These are phyloP conservation scores for Rynchops niger DNA, from an alignment of 2,113 vertebrate genomes.

Conservation along the genomic window DNA sequence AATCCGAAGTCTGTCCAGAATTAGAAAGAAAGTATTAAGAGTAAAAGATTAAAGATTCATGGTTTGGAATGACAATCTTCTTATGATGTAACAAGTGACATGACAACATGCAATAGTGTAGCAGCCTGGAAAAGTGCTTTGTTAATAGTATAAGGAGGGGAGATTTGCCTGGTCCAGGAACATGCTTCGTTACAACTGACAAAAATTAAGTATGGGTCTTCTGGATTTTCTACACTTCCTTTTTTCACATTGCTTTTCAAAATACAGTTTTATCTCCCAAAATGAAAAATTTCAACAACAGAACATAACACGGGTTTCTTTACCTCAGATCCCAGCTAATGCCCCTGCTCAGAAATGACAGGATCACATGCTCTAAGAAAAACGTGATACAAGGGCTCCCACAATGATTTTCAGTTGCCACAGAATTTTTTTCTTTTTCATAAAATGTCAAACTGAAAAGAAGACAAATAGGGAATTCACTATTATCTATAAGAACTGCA, in stretches of 20 bases:
- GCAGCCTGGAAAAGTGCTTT: slow-evolving; percentile 11
- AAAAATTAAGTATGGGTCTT: not conserved
- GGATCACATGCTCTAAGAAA: not conserved
- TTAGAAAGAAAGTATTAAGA: slow-evolving; percentile 59
- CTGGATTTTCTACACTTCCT: not conserved
- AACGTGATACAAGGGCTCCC: not conserved
- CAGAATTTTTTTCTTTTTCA: not conserved
- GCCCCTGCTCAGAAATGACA: not conserved
- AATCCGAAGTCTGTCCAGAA: slow-evolving; percentile 14
- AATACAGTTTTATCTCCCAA: not conserved
- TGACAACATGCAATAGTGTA: not conserved
- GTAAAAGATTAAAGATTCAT: slow-evolving; percentile 58
- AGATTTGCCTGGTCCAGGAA: not conserved
- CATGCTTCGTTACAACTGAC: not conserved
- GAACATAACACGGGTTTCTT: not conserved
- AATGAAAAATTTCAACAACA: not conserved
- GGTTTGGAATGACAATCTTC: slow-evolving; percentile 56
- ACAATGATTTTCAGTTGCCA: not conserved
- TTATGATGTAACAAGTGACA: slow-evolving; percentile 62
- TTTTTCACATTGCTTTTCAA: not conserved
- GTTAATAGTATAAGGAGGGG: not conserved
- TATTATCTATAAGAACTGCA: not conserved
- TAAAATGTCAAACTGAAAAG: not conserved
- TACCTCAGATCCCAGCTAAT: not conserved
- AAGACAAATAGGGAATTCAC: not conserved